These are phyloP conservation scores for Gnathonemus longibarbis DNA, from an alignment of 2,113 vertebrate genomes.

Conservation along the genomic window DNA sequence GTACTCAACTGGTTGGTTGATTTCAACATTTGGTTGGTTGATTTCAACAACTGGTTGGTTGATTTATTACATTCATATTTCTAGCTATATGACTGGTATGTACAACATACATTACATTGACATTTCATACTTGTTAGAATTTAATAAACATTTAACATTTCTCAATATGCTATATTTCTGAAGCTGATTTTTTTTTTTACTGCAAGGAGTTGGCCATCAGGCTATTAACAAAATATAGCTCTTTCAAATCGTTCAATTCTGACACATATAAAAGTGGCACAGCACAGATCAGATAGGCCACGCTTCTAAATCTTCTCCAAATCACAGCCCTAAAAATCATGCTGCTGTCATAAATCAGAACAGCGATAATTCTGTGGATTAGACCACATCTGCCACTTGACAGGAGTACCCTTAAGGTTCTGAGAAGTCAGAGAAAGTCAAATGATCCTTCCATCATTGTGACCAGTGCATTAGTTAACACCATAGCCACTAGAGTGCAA, in stretches of 20 bases:
- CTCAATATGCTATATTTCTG: not conserved
- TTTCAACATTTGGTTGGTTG: too few species aligned
- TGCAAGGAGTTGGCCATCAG: not conserved
- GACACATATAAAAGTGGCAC: not conserved
- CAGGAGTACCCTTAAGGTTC: not conserved
- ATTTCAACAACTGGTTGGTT: too few species aligned
- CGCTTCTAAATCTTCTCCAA: not conserved
- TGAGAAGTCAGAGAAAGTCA: not conserved
- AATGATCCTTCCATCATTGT: not conserved
- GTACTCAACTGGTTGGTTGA: too few species aligned
- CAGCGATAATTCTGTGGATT: not conserved
- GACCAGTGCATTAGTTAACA: conserved; percentile 7
- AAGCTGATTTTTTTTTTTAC: not conserved
- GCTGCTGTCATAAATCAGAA: not conserved
- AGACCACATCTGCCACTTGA: not conserved
- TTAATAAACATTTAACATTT: not conserved
- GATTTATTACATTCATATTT: not conserved
- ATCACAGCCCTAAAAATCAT: not conserved
- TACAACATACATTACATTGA: not conserved
- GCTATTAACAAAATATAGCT: not conserved
- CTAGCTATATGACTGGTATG: not conserved
- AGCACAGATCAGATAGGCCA: not conserved
- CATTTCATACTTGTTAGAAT: not conserved
- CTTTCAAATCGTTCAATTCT: not conserved
- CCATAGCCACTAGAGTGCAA: conserved; percentile 14